These are phyloP conservation scores for Myiozetetes cayanensis DNA, from an alignment of 2,113 vertebrate species.

Conservation along the genomic window DNA sequence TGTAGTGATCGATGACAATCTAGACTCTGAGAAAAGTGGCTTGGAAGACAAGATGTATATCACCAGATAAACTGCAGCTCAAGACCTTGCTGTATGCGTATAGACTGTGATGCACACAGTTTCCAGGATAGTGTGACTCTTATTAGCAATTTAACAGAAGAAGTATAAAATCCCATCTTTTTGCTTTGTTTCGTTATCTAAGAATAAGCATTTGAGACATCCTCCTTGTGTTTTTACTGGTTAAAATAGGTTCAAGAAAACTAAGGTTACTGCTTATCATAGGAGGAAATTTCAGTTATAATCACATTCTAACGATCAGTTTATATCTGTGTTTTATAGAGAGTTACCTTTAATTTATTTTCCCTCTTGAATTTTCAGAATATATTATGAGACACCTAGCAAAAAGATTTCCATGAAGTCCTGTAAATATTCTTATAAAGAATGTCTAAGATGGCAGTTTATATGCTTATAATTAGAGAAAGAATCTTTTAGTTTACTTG, in stretches of 20 bases:
- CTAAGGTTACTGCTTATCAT: background rate
- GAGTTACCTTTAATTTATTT: slow-evolving; percentile 68
- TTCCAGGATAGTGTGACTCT: background rate
- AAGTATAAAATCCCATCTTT: background rate
- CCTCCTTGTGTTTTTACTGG: background rate
- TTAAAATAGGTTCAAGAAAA: background rate
- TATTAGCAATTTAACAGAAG: background rate
- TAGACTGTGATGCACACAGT: background rate
- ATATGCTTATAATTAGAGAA: slow-evolving; percentile 53
- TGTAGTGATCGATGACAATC: background rate
- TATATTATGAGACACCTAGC: slow-evolving; percentile 51
- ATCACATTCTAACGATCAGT: slow-evolving; percentile 36
- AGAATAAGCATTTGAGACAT: background rate
- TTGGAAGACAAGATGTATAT: background rate
- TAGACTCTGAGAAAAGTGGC: background rate
- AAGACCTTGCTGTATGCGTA: background rate
- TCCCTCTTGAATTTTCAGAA: slow-evolving; percentile 63
- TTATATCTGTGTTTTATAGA: slow-evolving; percentile 56
- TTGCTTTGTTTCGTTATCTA: background rate
- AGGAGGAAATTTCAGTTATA: background rate
- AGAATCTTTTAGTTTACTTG: background rate
- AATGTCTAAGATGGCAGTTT: slow-evolving; percentile 54
- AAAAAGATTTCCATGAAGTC: slow-evolving; percentile 52
- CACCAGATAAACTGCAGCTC: background rate
- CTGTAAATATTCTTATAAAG: slow-evolving; percentile 61